Evolutionary conservation across 2,888 invertebrate genomes (phyloP).

Genomic region (Drosophila affinis): DNA sequence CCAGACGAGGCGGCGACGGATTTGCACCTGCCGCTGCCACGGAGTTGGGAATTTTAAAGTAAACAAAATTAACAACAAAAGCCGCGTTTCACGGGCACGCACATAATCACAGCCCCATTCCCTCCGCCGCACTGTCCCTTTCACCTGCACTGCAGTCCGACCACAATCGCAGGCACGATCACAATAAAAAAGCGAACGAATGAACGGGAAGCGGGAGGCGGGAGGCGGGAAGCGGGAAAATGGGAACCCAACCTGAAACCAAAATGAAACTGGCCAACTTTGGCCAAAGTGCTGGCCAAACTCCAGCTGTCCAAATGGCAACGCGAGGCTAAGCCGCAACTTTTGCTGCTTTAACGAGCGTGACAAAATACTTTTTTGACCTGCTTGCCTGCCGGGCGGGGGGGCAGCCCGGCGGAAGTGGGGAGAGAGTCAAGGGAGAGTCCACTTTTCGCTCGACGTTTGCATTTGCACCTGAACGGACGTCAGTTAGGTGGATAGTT

Average conservation of each 20-base stretch:
- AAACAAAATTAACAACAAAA: constrained; percentile 79
- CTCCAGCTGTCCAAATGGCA: constrained; percentile 13
- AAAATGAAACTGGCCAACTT: constrained; percentile 10
- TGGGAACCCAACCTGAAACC: constrained; percentile 19
- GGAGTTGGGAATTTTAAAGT: constrained; percentile 67
- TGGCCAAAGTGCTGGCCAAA: background rate
- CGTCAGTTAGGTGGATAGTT: background rate
- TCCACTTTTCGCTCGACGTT: background rate
- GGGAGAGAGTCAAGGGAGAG: background rate
- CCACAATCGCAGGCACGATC: constrained; percentile 15
- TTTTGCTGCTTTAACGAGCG: constrained; percentile 48
- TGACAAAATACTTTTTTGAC: constrained; percentile 35
- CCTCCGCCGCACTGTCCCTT: background rate
- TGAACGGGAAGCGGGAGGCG: background rate
- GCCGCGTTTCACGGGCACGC: constrained; percentile 41
- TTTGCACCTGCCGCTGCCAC: background rate
- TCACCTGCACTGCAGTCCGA: background rate
- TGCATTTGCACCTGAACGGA: background rate
- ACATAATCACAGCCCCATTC: constrained; percentile 29
- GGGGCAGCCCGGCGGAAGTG: background rate
- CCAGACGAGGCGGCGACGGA: constrained; percentile 51
- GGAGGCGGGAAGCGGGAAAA: too few species aligned
- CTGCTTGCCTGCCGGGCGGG: background rate
- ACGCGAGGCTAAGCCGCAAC: constrained; percentile 38
- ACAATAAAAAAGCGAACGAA: constrained; percentile 33